Conservation (phyloP, 2,888 invertebrate species). For the Arctia plantaginis region DNA sequence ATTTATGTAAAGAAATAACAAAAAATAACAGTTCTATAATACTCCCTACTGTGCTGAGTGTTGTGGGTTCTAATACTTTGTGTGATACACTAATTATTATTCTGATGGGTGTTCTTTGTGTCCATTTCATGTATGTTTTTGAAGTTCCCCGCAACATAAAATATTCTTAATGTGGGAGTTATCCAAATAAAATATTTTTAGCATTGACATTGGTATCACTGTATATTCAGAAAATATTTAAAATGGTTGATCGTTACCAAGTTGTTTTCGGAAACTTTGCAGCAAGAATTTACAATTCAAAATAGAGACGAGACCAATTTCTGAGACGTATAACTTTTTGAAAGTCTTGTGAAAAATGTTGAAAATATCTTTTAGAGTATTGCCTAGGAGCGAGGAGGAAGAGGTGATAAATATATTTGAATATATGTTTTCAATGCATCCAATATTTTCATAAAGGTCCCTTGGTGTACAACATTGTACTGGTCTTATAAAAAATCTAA, state of each 20-base stretch:
- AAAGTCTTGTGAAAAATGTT: constrained; percentile 33
- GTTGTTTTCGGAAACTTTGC: neutral
- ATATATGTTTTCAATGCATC: constrained; percentile 43
- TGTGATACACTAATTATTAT: too few relatives aligned
- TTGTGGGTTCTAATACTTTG: too few relatives aligned
- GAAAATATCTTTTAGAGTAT: constrained; percentile 34
- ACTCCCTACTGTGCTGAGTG: too few relatives aligned
- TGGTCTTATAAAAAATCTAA: neutral
- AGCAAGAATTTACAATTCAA: neutral
- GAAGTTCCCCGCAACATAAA: too few relatives aligned
- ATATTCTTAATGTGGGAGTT: too few relatives aligned
- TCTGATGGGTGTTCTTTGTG: too few relatives aligned
- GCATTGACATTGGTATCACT: neutral
- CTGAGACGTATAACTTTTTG: constrained; percentile 20
- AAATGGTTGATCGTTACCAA: neutral
- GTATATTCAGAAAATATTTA: neutral
- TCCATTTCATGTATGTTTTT: too few relatives aligned
- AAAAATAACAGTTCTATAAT: too few relatives aligned
- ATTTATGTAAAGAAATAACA: too few relatives aligned
- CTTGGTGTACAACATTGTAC: constrained; percentile 7
- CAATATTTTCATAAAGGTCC: constrained; percentile 35
- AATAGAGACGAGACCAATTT: constrained; percentile 17
- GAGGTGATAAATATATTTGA: constrained; percentile 41
- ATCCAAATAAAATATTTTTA: neutral
- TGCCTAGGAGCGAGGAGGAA: constrained; percentile 35